These are phyloP conservation scores for Rhinolophus sinicus DNA, from an alignment of 2,113 vertebrate genomes.

Conservation along the genomic window DNA sequence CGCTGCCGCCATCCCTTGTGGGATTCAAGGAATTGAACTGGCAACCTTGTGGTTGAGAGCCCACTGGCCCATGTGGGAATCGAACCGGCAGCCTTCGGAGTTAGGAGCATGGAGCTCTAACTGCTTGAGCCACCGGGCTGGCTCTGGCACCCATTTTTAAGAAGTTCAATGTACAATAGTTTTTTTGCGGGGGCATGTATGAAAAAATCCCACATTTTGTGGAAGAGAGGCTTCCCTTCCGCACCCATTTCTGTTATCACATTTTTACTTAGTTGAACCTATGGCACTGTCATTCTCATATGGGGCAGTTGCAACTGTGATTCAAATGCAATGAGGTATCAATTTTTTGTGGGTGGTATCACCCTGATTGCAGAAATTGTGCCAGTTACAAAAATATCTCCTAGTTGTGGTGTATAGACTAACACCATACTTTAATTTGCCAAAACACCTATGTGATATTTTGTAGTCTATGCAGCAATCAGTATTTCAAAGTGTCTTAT, in stretches of 20 bases:
- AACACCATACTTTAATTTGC: conserved; percentile 18
- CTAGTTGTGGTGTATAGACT: neutral
- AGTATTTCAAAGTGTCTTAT: conserved; percentile 33
- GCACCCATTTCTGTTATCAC: neutral
- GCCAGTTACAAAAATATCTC: conserved; percentile 42
- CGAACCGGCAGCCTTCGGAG: too few species aligned
- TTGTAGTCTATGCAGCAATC: neutral
- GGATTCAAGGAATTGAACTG: too few species aligned
- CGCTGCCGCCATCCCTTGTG: too few species aligned
- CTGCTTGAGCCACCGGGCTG: too few species aligned
- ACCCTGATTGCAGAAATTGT: neutral
- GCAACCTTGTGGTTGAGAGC: too few species aligned
- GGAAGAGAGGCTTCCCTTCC: neutral
- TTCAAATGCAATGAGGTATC: conserved; percentile 13
- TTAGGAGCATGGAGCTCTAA: too few species aligned
- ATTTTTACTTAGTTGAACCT: conserved; percentile 26
- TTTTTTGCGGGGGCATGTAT: conserved; percentile 12
- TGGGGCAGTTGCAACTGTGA: neutral
- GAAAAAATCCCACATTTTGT: conserved; percentile 8
- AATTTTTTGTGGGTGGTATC: neutral
- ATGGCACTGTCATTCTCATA: neutral
- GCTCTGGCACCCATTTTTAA: conserved; percentile 16
- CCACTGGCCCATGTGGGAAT: too few species aligned
- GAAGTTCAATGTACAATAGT: neutral
- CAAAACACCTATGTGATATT: conserved; percentile 20